Conservation (phyloP, 2,113 vertebrate genomes). For the Tautogolabrus adspersus region DNA sequence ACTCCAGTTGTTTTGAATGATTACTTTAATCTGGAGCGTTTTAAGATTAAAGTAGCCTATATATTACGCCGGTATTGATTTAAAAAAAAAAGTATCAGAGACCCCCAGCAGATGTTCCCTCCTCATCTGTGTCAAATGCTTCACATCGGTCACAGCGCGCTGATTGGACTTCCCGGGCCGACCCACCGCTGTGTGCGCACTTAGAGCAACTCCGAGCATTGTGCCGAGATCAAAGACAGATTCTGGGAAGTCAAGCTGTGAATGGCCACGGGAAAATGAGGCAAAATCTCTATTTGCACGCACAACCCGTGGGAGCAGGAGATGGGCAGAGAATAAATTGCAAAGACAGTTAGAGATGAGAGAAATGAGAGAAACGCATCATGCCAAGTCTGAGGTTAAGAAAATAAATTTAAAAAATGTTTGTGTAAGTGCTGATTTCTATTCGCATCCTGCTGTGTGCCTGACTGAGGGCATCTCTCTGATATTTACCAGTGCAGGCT, state of each 20-base stretch:
- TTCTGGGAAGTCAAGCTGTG: conserved; percentile 59
- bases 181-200: conserved; percentile 43
- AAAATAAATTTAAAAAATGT: conserved; percentile 2
- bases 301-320: conserved; percentile 19
- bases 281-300: conserved; percentile 44
- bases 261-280: conserved; percentile 22
- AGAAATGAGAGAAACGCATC: not conserved
- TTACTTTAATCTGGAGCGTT: not conserved
- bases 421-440: conserved; percentile 39
- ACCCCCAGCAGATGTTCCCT: not conserved
- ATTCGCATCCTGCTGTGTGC: conserved; percentile 28
- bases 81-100: not conserved
- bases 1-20: not conserved
- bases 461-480: conserved; percentile 29
- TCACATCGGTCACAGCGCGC: conserved; percentile 26
- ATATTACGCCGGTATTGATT: not conserved
- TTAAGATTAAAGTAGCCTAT: not conserved
- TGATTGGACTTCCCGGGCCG: conserved; percentile 56
- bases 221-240: conserved; percentile 58
- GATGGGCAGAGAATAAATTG: conserved; percentile 11
- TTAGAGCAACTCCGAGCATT: conserved; percentile 49
- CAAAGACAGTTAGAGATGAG: not conserved
- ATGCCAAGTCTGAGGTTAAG: conserved; percentile 16
- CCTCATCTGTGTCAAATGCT: conserved; percentile 28
- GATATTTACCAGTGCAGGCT: conserved; percentile 41